phyloP scores from a whole-genome alignment of 1,140 invertebrate species.

The Tetramorium alpestre region DNA sequence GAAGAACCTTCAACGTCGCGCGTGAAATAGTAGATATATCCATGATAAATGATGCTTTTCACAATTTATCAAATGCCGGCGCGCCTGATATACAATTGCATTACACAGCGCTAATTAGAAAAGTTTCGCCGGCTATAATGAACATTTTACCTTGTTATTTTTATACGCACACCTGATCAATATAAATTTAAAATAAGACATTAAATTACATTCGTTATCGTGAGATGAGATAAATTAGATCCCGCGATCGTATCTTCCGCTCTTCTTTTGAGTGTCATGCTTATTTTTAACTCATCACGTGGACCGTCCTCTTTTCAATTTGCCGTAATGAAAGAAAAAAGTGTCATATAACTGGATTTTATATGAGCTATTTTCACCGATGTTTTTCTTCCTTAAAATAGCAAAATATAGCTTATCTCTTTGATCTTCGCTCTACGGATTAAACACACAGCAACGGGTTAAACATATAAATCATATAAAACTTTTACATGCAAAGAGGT shows the following conservation, averaged over 20 bases:
- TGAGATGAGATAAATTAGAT: neutral
- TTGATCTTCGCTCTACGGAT: neutral
- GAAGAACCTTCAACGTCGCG: constrained; percentile 16
- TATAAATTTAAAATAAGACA: constrained; percentile 17
- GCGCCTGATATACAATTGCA: constrained; percentile 25
- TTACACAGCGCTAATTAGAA: constrained; percentile 45
- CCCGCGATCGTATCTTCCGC: neutral
- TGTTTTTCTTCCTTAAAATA: neutral
- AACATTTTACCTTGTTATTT: constrained; percentile 23
- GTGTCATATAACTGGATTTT: neutral
- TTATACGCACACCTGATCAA: neutral
- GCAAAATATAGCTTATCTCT: neutral
- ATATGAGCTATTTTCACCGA: neutral
- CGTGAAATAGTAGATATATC: constrained; percentile 47
- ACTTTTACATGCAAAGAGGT: neutral
- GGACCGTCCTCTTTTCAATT: neutral
- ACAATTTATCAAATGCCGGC: constrained; percentile 51
- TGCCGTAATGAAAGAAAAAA: neutral
- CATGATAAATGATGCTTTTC: constrained; percentile 50
- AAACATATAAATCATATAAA: neutral
- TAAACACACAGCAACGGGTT: neutral
- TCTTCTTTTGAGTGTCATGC: neutral
- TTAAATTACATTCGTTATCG: neutral
- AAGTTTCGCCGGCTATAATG: constrained; percentile 34
- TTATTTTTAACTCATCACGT: neutral